Evolutionary conservation across 1,140 invertebrate genomes (phyloP).

Genomic region (Teleogryllus occipitalis): DNA sequence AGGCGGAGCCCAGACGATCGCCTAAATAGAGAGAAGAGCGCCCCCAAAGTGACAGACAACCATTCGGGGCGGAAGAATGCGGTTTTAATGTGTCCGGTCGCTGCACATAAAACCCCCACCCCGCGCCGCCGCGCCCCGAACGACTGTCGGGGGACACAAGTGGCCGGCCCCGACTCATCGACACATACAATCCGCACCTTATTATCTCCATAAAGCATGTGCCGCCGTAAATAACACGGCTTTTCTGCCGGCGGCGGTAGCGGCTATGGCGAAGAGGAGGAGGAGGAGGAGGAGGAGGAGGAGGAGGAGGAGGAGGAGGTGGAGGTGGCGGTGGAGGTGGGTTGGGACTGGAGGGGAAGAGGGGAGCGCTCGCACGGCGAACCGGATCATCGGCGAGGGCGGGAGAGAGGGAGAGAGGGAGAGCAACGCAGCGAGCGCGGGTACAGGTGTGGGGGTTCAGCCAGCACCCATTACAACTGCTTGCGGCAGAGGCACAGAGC

Average conservation of each 20-base stretch:
- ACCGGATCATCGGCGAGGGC: too few species aligned
- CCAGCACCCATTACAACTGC: too few species aligned
- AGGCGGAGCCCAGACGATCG: background rate
- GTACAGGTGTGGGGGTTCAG: too few species aligned
- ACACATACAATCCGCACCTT: background rate
- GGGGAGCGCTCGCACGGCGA: too few species aligned
- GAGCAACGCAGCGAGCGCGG: too few species aligned
- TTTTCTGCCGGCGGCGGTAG: background rate
- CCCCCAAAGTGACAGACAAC: background rate
- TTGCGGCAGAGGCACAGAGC: too few species aligned
- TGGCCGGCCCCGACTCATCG: background rate
- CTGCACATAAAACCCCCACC: background rate
- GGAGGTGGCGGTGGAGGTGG: too few species aligned
- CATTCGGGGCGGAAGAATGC: background rate
- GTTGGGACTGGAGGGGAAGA: background rate
- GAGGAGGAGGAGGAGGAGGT: too few species aligned
- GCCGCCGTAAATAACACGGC: background rate
- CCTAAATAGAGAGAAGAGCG: background rate
- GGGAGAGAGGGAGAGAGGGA: too few species aligned
- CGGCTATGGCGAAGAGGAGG: background rate
- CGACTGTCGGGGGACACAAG: background rate
- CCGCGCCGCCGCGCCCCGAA: background rate
- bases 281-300: too few species aligned
- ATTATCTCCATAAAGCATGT: slow-evolving; percentile 5
- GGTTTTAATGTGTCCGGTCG: background rate